Percentiles rank a stretch among this genome's conserved stretches.
These are phyloP conservation scores for Ichneumoninae sp. DNA, from an alignment of 2,888 invertebrate species.

Conservation along the genomic window DNA sequence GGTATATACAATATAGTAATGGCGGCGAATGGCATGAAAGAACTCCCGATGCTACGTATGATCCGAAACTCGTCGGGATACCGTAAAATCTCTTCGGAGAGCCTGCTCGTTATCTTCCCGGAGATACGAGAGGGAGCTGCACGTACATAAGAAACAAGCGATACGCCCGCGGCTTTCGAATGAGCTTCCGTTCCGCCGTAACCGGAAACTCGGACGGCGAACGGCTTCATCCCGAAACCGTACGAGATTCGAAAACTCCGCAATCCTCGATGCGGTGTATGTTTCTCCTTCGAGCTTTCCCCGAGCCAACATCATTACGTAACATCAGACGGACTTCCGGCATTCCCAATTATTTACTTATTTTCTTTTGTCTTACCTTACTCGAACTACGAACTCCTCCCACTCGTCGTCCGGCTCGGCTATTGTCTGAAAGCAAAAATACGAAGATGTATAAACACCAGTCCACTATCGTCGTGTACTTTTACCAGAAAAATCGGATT, in stretches of 20 bases:
- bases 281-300: constrained; percentile 5
- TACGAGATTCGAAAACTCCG: constrained; percentile 34
- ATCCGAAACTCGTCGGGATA: constrained; percentile 60
- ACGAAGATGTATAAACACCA: too few species aligned
- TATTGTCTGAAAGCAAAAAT: too few species aligned
- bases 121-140: constrained; percentile 56
- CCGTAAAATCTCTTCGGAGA: constrained; percentile 53
- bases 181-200: constrained; percentile 66
- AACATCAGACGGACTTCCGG: constrained; percentile 46
- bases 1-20: constrained; percentile 15
- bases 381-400: not conserved
- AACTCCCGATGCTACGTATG: constrained; percentile 17
- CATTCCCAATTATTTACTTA: constrained; percentile 59
- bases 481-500: not conserved
- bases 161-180: constrained; percentile 67
- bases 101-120: constrained; percentile 63
- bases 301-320: constrained; percentile 56
- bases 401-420: not conserved
- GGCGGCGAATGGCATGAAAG: constrained; percentile 40
- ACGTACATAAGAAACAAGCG: constrained; percentile 69
- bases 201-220: constrained; percentile 50
- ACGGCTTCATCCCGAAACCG: constrained; percentile 38
- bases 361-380: constrained; percentile 7
- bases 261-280: constrained; percentile 34
- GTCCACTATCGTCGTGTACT: not conserved